phyloP scores from a whole-genome alignment of 2,888 invertebrate genomes.

The Leucania comma region DNA sequence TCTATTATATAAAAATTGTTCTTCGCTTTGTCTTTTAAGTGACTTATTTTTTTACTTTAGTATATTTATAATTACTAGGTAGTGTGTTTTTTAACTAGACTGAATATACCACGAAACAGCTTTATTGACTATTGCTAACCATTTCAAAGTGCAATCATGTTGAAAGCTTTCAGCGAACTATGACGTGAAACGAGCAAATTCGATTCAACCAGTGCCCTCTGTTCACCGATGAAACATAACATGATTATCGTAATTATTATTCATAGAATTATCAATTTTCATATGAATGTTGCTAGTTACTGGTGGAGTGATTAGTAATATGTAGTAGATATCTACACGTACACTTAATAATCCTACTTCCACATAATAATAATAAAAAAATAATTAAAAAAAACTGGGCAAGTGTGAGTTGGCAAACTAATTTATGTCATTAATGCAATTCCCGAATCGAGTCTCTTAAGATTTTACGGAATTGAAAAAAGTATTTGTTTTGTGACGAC shows the following conservation, averaged over 20 bases:
- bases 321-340: neutral
- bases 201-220: neutral
- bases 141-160: neutral
- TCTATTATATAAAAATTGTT: too few relatives aligned
- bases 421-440: too few relatives aligned
- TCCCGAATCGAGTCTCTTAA: too few relatives aligned
- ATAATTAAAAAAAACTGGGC: too few relatives aligned
- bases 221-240: neutral
- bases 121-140: neutral
- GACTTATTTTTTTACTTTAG: too few relatives aligned
- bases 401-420: too few relatives aligned
- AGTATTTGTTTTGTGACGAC: too few relatives aligned
- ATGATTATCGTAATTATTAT: neutral
- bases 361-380: too few relatives aligned
- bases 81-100: neutral
- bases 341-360: too few relatives aligned
- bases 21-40: too few relatives aligned
- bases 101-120: neutral
- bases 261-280: neutral
- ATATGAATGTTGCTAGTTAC: neutral
- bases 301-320: neutral
- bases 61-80: too few relatives aligned
- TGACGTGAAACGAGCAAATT: neutral
- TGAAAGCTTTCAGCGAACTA: slow-evolving; percentile 1
- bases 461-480: too few relatives aligned